Evolutionary conservation across 2,797 vertebrate genomes (phyloP), one percentile per base, ranked within the genome.

Genomic region (Cercopithecus hamlyni): DNA sequence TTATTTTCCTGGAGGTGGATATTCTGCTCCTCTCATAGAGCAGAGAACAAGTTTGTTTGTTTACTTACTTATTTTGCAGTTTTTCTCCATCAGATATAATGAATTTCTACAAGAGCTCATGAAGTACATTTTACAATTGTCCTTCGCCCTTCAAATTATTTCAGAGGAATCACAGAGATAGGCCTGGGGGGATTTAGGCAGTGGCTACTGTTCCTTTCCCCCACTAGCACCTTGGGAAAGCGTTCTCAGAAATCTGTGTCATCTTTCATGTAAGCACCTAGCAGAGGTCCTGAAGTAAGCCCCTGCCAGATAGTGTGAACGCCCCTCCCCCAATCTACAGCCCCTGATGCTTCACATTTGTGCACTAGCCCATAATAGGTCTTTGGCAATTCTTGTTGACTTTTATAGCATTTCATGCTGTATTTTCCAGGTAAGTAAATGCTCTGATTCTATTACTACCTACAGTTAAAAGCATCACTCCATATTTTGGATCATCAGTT

Each of bases 291-390:
- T 39, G 8, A 43, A 17, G 33, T 64, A 57, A 88, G 88, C 8
- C 27, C 9, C 14, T 84, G 14, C 7, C 45, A 10, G 9, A 4
- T 1, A 3, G 1, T 9, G 0, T 48, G 81, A 64, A 43, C 1
- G 0, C 4, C 12, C 30, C 4, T 19, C 5, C 30, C n/a, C 12
- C 22, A 4, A 1, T n/a, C 12, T 39, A 6, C 7, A 26, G 3
- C 0, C 24, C 1, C 22, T 1, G 5, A 19, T 30, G 14, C 41
- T 24, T 87, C 26, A 12, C 39, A 43, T 5, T 41, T 27, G n/a
- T 43, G 19, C 1, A 3, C 4, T 10, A 36, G 27, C 30, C 52
- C 4, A 1, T 30, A 11, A 19, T 12, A 3, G 24, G 30, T 30
- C 27, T 45, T 24, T 43, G 50, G 41, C 24, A 17, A 4, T 19